Base-by-base conservation (phyloP, 1,140 invertebrate genomes). In the Cylas formicarius region DNA sequence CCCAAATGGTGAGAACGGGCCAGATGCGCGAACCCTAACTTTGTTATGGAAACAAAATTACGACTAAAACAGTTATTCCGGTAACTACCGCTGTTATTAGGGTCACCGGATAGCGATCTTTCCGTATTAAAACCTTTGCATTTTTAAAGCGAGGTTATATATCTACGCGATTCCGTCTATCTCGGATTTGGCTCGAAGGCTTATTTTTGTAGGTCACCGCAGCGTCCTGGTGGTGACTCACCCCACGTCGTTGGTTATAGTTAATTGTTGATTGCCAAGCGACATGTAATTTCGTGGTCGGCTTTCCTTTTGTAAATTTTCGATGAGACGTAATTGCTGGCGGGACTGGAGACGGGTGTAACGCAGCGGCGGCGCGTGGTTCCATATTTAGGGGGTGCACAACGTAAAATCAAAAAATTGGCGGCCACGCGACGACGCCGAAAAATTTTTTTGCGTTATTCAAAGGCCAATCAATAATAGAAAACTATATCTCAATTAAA, bases 31-130 rank as follows among this genome's bases (percentile, higher is more conserved):
- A 34, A 45, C 48, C 51, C 51, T 50, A 56, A 53, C 48, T 56
- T 56, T 52, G 51, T 56, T 56, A 56, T 53, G 54, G 54, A 56
- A 56, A 56, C 54, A 50, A 48, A 53, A 53, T 53, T 50, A 53
- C 54, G 50, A 53, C 50, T 56, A 50, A 53, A 56, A 52, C 41
- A 50, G 50, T 51, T 47, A 53, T 56, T 53, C 22, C 21, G 6
- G 11, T 22, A 17, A 37, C 27, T 29, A 29, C 9, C 5, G 16
- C 26, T 37, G 47, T 53, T 53, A 51, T 50, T 45, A 53, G 48
- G 50, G 46, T 56, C 51, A 56, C 53, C 48, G 49, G 51, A 34
- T 52, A 48, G 50, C n/a, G n/a, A n/a, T n/a, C n/a, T n/a, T n/a
- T n/a, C n/a, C n/a, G n/a, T n/a, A n/a, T n/a, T n/a, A n/a, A n/a